phyloP scores from a whole-genome alignment of 2,113 vertebrate genomes.

The Sigmodon hispidus region DNA sequence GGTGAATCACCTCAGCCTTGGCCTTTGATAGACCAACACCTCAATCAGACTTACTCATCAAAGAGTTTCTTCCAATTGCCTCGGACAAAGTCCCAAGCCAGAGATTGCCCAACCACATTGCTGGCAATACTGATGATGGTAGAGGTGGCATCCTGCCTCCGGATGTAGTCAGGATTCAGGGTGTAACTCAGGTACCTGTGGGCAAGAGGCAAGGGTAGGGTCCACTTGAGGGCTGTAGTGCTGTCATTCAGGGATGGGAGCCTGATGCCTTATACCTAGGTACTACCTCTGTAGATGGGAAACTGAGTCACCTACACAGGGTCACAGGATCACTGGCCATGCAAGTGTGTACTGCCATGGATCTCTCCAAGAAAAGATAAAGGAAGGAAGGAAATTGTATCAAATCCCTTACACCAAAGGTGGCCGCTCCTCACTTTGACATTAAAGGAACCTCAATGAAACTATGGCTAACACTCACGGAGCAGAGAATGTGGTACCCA shows the following conservation, averaged over 20 bases:
- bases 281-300: neutral
- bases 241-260: fast-evolving
- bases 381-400: neutral
- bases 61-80: slow-evolving; percentile 88
- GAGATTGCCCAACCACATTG: slow-evolving; percentile 88
- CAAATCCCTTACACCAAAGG: neutral
- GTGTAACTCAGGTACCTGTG: slow-evolving; percentile 89
- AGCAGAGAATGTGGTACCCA: neutral
- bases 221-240: neutral
- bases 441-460: neutral
- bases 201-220: too few species aligned
- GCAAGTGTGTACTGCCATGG: neutral
- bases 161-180: slow-evolving; percentile 86
- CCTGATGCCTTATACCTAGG: neutral
- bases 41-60: slow-evolving; percentile 86
- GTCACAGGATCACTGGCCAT: neutral
- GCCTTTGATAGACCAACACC: neutral
- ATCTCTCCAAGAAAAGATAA: neutral
- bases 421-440: neutral
- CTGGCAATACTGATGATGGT: slow-evolving; percentile 87
- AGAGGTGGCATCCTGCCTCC: slow-evolving; percentile 88
- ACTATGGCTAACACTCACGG: neutral
- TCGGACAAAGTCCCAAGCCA: slow-evolving; percentile 92
- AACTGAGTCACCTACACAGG: neutral
- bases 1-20: neutral